A percentile compares a stretch with the other conserved stretches of the same genome.
Evolutionary conservation across 2,113 vertebrate species (phyloP).

Genomic region (Coturnix japonica): DNA sequence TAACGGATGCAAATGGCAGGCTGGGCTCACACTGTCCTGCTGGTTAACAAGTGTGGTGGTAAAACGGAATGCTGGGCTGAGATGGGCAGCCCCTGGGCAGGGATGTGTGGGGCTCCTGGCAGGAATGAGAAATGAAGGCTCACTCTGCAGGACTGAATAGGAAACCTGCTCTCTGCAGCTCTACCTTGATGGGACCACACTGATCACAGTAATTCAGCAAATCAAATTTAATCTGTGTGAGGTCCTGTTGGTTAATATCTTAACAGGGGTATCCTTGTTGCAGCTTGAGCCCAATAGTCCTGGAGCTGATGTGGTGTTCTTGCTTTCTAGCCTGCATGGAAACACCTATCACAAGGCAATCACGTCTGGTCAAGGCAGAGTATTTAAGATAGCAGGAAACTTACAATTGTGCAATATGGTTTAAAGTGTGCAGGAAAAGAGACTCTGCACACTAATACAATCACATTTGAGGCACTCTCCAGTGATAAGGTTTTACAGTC

Average conservation of each 20-base stretch:
- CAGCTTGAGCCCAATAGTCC: not conserved
- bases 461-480: not conserved
- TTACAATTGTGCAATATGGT: not conserved
- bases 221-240: not conserved
- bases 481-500: not conserved
- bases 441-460: not conserved
- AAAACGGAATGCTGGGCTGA: conserved; percentile 26
- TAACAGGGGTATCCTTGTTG: not conserved
- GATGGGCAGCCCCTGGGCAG: not conserved
- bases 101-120: not conserved
- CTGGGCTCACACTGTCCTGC: conserved; percentile 32
- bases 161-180: conserved; percentile 24
- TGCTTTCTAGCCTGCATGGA: not conserved
- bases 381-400: not conserved
- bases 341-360: not conserved
- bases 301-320: not conserved
- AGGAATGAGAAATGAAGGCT: conserved; percentile 13
- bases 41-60: conserved; percentile 46
- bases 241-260: not conserved
- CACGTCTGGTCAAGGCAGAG: not conserved
- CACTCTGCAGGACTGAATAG: not conserved
- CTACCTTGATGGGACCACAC: conserved; percentile 21
- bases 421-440: not conserved
- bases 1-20: conserved; percentile 51
- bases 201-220: conserved; percentile 8